Evolutionary conservation across 2,888 invertebrate species (phyloP), one percentile per base, ranked within the genome.

Genomic region (Nematopogon swammerdamellus): DNA sequence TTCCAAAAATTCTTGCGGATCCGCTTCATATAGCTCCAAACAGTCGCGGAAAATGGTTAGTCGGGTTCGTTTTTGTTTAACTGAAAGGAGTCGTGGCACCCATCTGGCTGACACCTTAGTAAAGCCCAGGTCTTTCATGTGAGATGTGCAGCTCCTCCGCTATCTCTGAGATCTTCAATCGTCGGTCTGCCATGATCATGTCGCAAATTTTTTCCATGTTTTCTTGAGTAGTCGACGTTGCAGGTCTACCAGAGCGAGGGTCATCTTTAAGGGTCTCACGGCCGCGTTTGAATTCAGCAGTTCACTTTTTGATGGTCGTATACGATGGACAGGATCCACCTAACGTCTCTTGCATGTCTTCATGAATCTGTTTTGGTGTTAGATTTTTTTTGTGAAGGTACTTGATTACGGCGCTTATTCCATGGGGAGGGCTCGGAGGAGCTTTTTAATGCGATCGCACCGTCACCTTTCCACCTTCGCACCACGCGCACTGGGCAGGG

Each of bases 211-310:
- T 56, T n/a, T 42, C 30, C 47, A 50, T 54, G 52, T 54, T 54
- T 53, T 53, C 53, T 47, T 50, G 36, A 2, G 54, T 52, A 11
- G 51, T 50, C 51, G 51, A 49, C 46, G 51, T 50, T 18, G 50
- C 19, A 30, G 50, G 51, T 48, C 50, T 14, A 18, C 51, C 53
- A 19, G 45, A 50, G 29, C 53, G 52, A 50, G 53, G 52, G 36
- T 55, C 53, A 52, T 54, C 55, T 53, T 55, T 36, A 19, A 54
- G 50, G 48, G 52, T 44, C 54, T n/a, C n/a, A n/a, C n/a, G n/a
- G n/a, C n/a, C 53, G 36, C 53, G 51, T 51, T 57, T 56, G 43
- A 57, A 55, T 48, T 54, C 53, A 29, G 52, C 53, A 18, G 51
- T 45, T 51, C 47, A 53, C 16, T 53, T 55, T 52, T 52, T 52